Conservation (phyloP, 2,888 invertebrate species). For the Drepana falcataria region DNA sequence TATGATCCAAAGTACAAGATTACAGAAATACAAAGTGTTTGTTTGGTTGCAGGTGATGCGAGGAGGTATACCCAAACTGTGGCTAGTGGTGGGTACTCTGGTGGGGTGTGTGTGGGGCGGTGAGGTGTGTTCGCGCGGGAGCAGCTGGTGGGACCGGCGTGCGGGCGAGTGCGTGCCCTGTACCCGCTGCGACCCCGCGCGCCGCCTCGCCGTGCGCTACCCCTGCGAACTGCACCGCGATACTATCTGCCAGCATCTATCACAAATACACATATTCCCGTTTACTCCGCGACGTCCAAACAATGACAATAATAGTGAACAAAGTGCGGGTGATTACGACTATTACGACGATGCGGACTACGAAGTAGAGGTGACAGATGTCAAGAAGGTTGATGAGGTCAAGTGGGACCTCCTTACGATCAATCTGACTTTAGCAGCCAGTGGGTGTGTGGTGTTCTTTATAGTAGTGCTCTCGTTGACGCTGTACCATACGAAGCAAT, state of each 20-base stretch:
- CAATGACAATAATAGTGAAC: conserved; percentile 42
- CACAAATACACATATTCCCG: conserved; percentile 82
- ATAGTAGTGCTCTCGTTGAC: conserved; percentile 86
- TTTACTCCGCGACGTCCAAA: conserved; percentile 39
- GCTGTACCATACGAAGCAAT: conserved; percentile 87
- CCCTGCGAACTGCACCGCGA: conserved; percentile 88
- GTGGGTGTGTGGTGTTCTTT: conserved; percentile 89
- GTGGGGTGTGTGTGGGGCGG: conserved; percentile 45
- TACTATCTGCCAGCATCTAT: conserved; percentile 84
- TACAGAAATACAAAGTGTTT: background rate
- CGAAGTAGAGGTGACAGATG: conserved; percentile 58
- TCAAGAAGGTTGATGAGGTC: conserved; percentile 51
- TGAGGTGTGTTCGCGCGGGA: conserved; percentile 71
- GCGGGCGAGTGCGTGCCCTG: conserved; percentile 83
- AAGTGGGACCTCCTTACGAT: conserved; percentile 87
- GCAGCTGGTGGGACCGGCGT: conserved; percentile 84
- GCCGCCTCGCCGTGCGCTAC: conserved; percentile 80
- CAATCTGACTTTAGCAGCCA: conserved; percentile 84
- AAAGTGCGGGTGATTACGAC: conserved; percentile 52
- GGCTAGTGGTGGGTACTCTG: conserved; percentile 63
- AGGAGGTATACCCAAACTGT: conserved; percentile 59
- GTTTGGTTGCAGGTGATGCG: conserved; percentile 61
- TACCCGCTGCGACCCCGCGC: conserved; percentile 81
- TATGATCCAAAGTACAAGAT: too few relatives aligned
- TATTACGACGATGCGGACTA: conserved; percentile 66